These are phyloP conservation scores for Pseudocheirus occidentalis DNA, from an alignment of 2,797 vertebrate species.

Conservation along the genomic window DNA sequence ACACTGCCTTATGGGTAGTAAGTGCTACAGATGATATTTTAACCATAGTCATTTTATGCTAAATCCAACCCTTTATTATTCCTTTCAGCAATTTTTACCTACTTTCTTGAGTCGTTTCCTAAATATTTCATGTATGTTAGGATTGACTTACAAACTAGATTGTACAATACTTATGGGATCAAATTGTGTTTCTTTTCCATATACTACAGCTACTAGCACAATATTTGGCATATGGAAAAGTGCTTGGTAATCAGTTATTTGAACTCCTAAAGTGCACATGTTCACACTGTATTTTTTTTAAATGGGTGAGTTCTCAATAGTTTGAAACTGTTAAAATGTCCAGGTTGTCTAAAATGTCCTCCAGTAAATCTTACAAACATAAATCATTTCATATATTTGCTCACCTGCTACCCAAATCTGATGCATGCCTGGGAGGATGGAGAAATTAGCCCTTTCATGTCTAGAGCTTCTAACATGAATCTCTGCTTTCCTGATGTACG, in stretches of 20 bases:
- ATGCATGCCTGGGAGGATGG: neutral
- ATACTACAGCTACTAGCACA: neutral
- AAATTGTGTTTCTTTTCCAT: neutral
- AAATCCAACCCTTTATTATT: neutral
- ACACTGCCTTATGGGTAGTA: too few relatives aligned
- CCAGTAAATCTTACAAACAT: neutral
- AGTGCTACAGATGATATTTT: neutral
- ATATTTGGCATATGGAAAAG: neutral
- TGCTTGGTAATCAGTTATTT: neutral
- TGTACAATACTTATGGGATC: neutral
- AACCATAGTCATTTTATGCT: neutral
- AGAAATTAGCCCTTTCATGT: neutral
- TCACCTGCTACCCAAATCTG: neutral
- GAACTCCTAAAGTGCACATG: neutral
- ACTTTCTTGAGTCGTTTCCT: neutral
- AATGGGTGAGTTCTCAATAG: neutral
- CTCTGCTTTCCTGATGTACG: neutral
- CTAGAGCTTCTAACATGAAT: neutral
- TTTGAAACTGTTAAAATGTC: neutral
- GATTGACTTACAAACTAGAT: neutral
- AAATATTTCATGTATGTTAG: neutral
- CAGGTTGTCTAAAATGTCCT: neutral
- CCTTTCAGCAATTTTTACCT: neutral
- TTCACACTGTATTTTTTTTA: neutral
- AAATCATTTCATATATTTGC: neutral